A percentile compares a stretch with the other conserved stretches of the same genome.
Conservation (phyloP, 2,113 vertebrate species). For the Phasianus colchicus region DNA sequence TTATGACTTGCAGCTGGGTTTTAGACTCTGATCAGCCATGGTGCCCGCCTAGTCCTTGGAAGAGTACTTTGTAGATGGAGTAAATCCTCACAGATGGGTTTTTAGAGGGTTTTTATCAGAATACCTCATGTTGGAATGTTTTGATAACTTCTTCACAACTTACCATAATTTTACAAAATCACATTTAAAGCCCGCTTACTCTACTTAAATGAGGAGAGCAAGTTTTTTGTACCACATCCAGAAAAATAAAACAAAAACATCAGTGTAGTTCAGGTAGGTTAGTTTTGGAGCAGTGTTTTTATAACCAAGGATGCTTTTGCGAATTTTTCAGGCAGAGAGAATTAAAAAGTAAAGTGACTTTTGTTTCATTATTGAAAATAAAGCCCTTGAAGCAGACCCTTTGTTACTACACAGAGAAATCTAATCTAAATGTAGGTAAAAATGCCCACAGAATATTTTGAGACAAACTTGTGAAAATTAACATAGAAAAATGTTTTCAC, state of each 20-base stretch:
- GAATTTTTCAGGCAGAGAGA: not conserved
- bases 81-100: not conserved
- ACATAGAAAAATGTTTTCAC: not conserved
- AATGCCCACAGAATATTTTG: fast-evolving
- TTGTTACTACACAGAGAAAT: not conserved
- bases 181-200: not conserved
- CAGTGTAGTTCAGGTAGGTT: not conserved
- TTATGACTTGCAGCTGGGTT: not conserved
- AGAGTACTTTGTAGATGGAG: not conserved
- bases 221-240: too few species aligned
- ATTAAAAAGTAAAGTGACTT: not conserved
- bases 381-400: not conserved
- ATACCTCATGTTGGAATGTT: not conserved
- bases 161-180: not conserved
- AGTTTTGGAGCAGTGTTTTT: not conserved
- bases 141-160: not conserved
- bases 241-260: too few species aligned
- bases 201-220: not conserved
- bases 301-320: not conserved
- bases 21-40: not conserved
- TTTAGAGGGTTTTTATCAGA: slow-evolving; percentile 2
- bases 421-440: not conserved
- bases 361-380: not conserved
- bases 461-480: not conserved
- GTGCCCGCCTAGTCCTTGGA: not conserved